Conservation (phyloP, 2,888 invertebrate species). For the Sesamia inferens region DNA sequence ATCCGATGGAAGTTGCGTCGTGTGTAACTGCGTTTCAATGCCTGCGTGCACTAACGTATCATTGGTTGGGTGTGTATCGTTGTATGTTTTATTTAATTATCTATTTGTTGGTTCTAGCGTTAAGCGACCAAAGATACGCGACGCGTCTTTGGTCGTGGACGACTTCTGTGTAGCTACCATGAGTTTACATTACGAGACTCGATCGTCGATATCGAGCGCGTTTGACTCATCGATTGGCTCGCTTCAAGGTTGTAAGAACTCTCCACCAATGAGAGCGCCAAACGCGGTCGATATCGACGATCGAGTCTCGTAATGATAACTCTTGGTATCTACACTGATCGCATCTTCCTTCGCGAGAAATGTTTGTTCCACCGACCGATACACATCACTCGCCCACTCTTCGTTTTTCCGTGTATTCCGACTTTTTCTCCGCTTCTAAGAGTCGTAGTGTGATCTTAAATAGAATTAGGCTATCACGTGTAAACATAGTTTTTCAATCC, state of each 20-base stretch:
- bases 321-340: too few relatives aligned
- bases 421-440: background rate
- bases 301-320: too few relatives aligned
- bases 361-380: background rate
- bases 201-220: too few relatives aligned
- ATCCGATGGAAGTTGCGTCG: background rate
- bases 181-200: too few relatives aligned
- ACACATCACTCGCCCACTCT: background rate
- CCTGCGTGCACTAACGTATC: background rate
- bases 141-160: background rate
- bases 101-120: background rate
- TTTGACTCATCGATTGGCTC: too few relatives aligned
- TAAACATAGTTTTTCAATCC: background rate
- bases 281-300: too few relatives aligned
- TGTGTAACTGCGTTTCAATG: background rate
- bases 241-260: too few relatives aligned
- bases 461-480: background rate
- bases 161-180: too few relatives aligned
- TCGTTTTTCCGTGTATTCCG: background rate
- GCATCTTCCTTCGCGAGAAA: background rate
- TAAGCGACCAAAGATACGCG: background rate
- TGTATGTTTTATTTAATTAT: background rate
- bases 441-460: background rate
- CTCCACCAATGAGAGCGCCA: too few relatives aligned
- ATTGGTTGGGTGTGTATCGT: background rate